Conservation (phyloP, 2,888 invertebrate species). For the Noctua comes region DNA sequence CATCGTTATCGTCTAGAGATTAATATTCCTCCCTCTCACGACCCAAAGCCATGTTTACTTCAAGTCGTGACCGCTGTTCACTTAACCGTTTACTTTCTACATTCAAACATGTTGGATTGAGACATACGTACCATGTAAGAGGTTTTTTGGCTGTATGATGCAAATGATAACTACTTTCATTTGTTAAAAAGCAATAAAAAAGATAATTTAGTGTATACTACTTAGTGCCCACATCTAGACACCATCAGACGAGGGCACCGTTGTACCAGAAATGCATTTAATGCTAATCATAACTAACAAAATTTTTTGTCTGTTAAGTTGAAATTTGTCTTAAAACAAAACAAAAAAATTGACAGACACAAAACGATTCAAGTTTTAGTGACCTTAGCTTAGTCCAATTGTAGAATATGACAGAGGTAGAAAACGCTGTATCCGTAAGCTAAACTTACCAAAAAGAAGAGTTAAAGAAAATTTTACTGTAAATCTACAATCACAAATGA, state of each 20-base stretch:
- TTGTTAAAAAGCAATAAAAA: background rate
- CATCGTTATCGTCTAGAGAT: conserved; percentile 37
- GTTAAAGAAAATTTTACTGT: background rate
- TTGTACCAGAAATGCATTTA: background rate
- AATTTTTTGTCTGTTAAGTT: background rate
- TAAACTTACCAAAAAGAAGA: background rate
- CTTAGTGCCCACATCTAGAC: background rate
- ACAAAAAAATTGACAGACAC: background rate
- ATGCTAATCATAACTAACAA: background rate
- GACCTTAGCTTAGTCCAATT: background rate
- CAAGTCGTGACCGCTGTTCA: conserved; percentile 34
- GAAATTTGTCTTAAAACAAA: too few species aligned
- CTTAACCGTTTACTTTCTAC: conserved; percentile 40
- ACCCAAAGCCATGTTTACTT: conserved; percentile 19
- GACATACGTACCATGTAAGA: background rate
- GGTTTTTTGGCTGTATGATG: background rate
- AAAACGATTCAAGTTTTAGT: background rate
- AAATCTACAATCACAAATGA: background rate
- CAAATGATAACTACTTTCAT: conserved; percentile 17
- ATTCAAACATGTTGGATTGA: conserved; percentile 26
- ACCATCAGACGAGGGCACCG: background rate
- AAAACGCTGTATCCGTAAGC: background rate
- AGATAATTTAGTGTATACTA: background rate
- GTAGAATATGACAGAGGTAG: background rate
- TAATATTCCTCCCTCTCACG: conserved; percentile 42